Base-by-base conservation (phyloP, 2,888 invertebrate genomes). In the Lamproptera curius region DNA sequence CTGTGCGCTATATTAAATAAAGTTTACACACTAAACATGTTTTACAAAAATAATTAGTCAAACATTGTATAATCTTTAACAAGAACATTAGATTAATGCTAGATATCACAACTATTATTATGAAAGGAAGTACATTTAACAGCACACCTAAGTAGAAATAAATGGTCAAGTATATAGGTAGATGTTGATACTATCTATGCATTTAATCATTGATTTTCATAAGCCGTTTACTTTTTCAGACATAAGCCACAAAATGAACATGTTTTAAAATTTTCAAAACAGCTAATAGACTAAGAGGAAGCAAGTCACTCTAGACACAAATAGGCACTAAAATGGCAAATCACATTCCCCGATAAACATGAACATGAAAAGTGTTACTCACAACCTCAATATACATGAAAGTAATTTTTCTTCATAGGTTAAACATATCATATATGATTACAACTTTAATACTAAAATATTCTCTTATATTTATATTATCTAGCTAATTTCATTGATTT, bases 301-400 rank as follows among this genome's bases (percentile, higher is more conserved):
- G 47, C 42, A 42, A 31, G 26, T 16, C 16, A 2, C 4, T 20
- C 10, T 6, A 13, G 26, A 36, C 36, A 46, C 36, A 65, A 76
- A 69, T 76, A 85, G 85, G 85, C 85, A 85, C 85, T 81, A 76
- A 76, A 77, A 82, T 81, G 83, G 83, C 83, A 76, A 80, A 78
- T 80, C 76, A 79, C 83, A 77, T 70, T 65, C 66, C 67, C 67
- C 76, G 76, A 70, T 76, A 71, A 77, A 76, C 64, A 73, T 65
- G 68, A 50, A 56, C 66, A 62, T 63, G 61, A 67, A 67, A 5
- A 20, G 6, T 69, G 66, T 62, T 76, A 73, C 67, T 85, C 84
- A 84, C 84, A 85, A 85, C 83, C 84, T 74, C 73, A 70, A 71
- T 75, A 76, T 74, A 74, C 61, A 76, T 62, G 69, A 59, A 68